phyloP scores from a whole-genome alignment of 2,888 invertebrate species.

The Eupithecia tripunctaria region DNA sequence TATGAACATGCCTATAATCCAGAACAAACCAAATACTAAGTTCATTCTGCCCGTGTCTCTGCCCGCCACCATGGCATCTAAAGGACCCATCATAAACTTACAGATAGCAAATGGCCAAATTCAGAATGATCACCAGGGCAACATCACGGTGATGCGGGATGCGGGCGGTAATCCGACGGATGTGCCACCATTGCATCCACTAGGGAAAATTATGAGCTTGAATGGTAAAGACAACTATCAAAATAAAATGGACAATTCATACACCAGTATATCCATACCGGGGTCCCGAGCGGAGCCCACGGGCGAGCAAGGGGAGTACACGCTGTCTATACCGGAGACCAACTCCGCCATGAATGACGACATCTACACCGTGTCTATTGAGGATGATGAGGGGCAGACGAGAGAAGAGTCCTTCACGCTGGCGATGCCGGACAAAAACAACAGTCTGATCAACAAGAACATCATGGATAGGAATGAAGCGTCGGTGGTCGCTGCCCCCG shows the following conservation, averaged over 20 bases:
- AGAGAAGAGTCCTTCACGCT: conserved; percentile 75
- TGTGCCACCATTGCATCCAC: conserved; percentile 76
- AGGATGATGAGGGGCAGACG: conserved; percentile 74
- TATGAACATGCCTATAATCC: conserved; percentile 84
- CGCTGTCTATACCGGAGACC: conserved; percentile 80
- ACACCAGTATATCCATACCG: conserved; percentile 69
- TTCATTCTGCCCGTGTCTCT: conserved; percentile 80
- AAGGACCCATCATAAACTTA: conserved; percentile 86
- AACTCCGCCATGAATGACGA: conserved; percentile 82
- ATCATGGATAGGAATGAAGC: conserved; percentile 68
- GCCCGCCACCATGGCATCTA: conserved; percentile 83
- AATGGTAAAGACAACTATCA: conserved; percentile 70
- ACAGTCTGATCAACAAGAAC: conserved; percentile 73
- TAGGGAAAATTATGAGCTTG: conserved; percentile 63
- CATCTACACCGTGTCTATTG: conserved; percentile 81
- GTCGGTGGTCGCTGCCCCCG: conserved; percentile 73
- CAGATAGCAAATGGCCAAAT: conserved; percentile 88
- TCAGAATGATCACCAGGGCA: conserved; percentile 85
- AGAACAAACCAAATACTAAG: conserved; percentile 82
- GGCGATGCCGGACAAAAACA: conserved; percentile 79
- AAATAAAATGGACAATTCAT: conserved; percentile 71
- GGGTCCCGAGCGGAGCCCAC: conserved; percentile 80
- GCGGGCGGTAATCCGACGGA: conserved; percentile 66
- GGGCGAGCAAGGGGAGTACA: conserved; percentile 80
- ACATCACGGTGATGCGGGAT: conserved; percentile 86